Conservation (phyloP, 2,797 vertebrate genomes). For the Gila robusta region DNA sequence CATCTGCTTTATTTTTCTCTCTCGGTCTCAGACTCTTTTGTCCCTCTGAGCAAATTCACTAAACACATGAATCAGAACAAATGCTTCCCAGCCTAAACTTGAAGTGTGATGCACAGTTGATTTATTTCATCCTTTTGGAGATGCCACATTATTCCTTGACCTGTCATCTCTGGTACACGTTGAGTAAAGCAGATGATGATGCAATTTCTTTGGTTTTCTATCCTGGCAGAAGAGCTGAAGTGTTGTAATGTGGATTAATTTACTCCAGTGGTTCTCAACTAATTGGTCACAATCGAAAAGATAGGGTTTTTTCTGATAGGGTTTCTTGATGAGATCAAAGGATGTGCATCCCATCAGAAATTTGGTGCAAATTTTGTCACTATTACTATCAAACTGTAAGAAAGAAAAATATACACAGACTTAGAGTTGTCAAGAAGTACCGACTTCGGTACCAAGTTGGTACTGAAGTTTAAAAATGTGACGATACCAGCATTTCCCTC, state of each 20-base stretch:
- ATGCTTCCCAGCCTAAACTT: constrained; percentile 49
- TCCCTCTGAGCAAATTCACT: constrained; percentile 36
- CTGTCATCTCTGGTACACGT: constrained; percentile 13
- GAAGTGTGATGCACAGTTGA: constrained; percentile 27
- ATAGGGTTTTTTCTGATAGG: not conserved
- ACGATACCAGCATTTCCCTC: no score
- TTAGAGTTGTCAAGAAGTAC: no score
- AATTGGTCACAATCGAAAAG: not conserved
- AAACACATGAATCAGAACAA: constrained; percentile 39
- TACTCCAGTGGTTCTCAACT: not conserved
- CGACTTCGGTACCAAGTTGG: no score
- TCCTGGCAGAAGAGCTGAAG: constrained; percentile 17
- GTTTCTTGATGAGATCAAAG: not conserved
- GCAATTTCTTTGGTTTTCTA: constrained; percentile 7
- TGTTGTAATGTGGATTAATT: constrained; percentile 25
- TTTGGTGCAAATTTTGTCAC: not conserved
- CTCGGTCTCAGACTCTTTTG: constrained; percentile 19
- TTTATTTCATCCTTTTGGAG: constrained; percentile 29
- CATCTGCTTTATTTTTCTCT: constrained; percentile 42
- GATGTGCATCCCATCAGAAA: not conserved
- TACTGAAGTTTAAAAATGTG: no score
- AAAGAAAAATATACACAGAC: not conserved
- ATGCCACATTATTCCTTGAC: constrained; percentile 22
- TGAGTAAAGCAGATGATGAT: constrained; percentile 15
- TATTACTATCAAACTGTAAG: not conserved